Evolutionary conservation across 2,888 invertebrate species (phyloP), one percentile per base, ranked within the genome.

Genomic region (Timema podura): DNA sequence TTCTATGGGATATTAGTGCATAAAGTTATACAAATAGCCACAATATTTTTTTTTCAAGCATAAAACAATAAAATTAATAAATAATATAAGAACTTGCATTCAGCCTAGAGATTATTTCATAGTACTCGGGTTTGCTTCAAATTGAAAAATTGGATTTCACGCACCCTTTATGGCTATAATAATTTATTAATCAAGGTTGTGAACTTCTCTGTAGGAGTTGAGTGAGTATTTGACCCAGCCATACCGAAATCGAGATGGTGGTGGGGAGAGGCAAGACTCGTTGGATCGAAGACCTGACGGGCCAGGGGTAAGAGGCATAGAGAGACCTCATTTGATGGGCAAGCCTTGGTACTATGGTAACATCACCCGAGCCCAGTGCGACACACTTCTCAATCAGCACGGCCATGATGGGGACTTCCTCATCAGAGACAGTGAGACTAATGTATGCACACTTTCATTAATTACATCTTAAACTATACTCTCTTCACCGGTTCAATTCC

Each of bases 321-420:
- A 91, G 77, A 84, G 89, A 76, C 89, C 90, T 54, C 89, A 91
- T 80, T 83, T 90, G 74, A 85, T 88, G 73, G 91, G 91, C 51
- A 94, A 95, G 84, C 91, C 93, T 64, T 99, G 98, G 99, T 99
- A 98, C 84, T 98, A 92, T 83, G 99, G 99, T 72, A 91, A 91
- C 81, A 93, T 99, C 80, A 92, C 97, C 65, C 89, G 99, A 78
- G 92, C 93, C 77, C 96, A 98, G 83, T 98, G 98, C 86, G 98
- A 99, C 85, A 90, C 91, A 77, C 87, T 98, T 81, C 89, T 99
- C 80, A 95, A 95, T 85, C 92, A 94, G 81, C 92, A 93, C 81
- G 99, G 96, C 16, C 92, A 93, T 80, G 96, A 98, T 83, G 99
- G 99, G 11, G 98, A 99, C 85, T 99, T 96, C 86, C 90, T 99